Percentiles rank a stretch among this genome's conserved stretches.
These are phyloP conservation scores for Penaeus indicus DNA, from an alignment of 1,140 invertebrate species.

Conservation along the genomic window DNA sequence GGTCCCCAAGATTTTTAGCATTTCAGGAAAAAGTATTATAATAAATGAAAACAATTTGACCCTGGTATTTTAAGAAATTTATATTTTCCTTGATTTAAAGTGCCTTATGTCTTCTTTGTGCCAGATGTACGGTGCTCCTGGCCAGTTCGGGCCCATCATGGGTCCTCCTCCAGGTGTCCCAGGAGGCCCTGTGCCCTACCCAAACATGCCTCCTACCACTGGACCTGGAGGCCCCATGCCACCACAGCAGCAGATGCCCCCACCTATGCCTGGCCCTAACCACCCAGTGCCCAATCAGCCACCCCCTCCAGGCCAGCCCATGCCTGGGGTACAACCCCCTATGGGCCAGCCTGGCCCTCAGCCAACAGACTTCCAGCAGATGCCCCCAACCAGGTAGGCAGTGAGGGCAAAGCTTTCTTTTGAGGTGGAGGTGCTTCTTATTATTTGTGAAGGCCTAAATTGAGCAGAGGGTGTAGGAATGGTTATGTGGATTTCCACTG, in stretches of 20 bases:
- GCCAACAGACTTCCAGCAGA: slow-evolving; percentile 46
- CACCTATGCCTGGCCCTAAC: slow-evolving; percentile 27
- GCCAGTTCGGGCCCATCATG: slow-evolving; percentile 48
- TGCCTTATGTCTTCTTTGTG: neutral
- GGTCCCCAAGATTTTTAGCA: no score
- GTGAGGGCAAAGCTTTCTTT: no score
- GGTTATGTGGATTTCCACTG: no score
- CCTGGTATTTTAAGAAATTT: neutral
- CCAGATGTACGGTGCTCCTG: slow-evolving; percentile 45
- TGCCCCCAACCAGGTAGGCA: slow-evolving; percentile 44
- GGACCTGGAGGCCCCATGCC: slow-evolving; percentile 27
- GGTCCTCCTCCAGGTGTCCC: slow-evolving; percentile 37
- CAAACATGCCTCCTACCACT: slow-evolving; percentile 46
- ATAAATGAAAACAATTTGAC: neutral
- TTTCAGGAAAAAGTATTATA: neutral
- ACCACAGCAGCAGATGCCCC: slow-evolving; percentile 29
- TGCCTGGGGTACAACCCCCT: slow-evolving; percentile 25
- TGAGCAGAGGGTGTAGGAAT: no score
- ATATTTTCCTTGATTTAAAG: neutral
- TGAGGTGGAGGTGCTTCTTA: no score
- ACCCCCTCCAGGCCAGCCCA: slow-evolving; percentile 28
- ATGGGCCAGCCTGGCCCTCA: slow-evolving; percentile 23
- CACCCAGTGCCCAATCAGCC: neutral
- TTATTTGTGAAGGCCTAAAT: no score
- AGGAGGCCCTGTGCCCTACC: slow-evolving; percentile 31